Conservation (phyloP, 2,888 invertebrate species). For the Pristionchus mayeri region DNA sequence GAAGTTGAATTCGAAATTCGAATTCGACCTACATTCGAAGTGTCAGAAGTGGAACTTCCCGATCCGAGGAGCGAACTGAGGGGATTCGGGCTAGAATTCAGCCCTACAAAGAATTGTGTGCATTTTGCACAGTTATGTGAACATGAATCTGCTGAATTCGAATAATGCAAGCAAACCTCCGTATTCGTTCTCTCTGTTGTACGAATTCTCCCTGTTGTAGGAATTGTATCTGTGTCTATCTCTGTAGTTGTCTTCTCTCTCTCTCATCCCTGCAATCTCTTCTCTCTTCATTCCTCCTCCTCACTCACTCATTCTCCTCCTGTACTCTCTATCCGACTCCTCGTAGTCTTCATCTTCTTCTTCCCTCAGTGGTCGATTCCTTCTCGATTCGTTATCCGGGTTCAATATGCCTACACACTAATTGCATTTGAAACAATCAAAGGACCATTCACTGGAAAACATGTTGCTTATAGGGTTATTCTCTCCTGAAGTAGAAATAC, state of each 20-base stretch:
- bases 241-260: not conserved
- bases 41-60: not conserved
- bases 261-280: not conserved
- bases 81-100: not conserved
- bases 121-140: not conserved
- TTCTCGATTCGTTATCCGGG: not conserved
- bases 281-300: not conserved
- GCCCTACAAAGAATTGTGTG: no score
- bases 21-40: not conserved
- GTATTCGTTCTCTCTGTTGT: not conserved
- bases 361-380: not conserved
- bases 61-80: not conserved
- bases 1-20: no score
- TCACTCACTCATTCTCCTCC: not conserved
- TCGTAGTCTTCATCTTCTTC: not conserved
- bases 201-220: no score
- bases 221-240: not conserved
- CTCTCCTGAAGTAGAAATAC: not conserved
- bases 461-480: not conserved
- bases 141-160: not conserved
- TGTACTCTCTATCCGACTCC: not conserved
- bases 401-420: not conserved
- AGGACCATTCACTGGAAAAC: not conserved
- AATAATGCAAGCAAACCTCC: not conserved
- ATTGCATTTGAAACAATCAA: not conserved